Evolutionary conservation across 2,113 vertebrate genomes (phyloP), one percentile per base, ranked within the genome.

Genomic region (Prietella phreatophila): DNA sequence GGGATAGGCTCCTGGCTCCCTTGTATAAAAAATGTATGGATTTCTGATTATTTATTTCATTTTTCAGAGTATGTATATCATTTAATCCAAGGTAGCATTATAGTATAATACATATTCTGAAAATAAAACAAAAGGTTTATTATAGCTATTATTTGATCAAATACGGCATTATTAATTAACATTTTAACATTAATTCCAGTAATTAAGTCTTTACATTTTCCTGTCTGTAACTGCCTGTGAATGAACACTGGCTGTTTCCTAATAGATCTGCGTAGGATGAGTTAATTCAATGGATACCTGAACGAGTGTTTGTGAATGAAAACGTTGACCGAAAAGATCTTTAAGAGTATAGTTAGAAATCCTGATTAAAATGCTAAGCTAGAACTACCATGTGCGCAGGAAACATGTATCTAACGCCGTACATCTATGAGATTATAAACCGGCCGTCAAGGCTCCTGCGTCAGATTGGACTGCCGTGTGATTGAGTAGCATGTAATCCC

Each of bases 401-500:
- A 60, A 36, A 36, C 58, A 81, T 2, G 20, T 15, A 42, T 60
- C 33, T 27, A 7, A 15, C 56, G 1, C 33, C 58, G 15, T 27
- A 61, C 22, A 11, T 60, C 80, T 61, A 5, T 36, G 25, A 7
- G 56, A 82, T 61, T 82, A 82, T 61, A 82, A 27, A 55, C 20
- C 36, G 17, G 47, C 19, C 7, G 27, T 71, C n/a, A 25, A 36
- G 83, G 9, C 27, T 36, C 36, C 39, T 83, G 82, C 85, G 86
- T 87, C 86, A 85, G 89, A 71, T 53, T 75, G 42, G 22, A 42
- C 39, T 73, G 53, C 83, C 67, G 25, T 83, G 83, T 22, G 80
- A 69, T 85, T 75, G 86, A 84, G 47, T 56, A 90, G 86, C 90
- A 88, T 90, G 73, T 88, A 91, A 89, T 91, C 81, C 25, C 88